Conservation (phyloP, 2,888 invertebrate species). For the Leucozona laternaria region DNA sequence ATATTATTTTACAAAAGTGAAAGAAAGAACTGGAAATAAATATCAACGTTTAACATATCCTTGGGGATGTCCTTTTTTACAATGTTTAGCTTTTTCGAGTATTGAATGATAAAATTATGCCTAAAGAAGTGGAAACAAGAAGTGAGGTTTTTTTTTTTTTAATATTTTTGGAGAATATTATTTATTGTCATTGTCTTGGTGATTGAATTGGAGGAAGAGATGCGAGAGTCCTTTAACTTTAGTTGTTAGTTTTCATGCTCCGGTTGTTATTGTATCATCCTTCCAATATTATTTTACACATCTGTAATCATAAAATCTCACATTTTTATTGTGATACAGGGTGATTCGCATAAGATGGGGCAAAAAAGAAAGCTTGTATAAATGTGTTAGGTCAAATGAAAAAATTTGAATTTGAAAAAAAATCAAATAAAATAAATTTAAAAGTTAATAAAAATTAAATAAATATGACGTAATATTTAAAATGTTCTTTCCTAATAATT, state of each 20-base stretch:
- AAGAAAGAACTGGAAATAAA: conserved; percentile 56
- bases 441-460: too few species aligned
- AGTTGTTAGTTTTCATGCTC: conserved; percentile 12
- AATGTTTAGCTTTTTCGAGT: neutral
- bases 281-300: conserved; percentile 11
- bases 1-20: conserved; percentile 66
- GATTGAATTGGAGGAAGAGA: conserved; percentile 40
- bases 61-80: conserved; percentile 15
- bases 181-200: conserved; percentile 45
- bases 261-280: conserved; percentile 4
- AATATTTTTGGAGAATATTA: conserved; percentile 29
- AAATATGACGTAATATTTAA: too few species aligned
- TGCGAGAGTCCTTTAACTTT: conserved; percentile 23
- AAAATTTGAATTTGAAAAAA: too few species aligned
- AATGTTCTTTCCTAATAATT: too few species aligned
- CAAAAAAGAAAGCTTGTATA: too few species aligned
- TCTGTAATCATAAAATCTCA: conserved; percentile 56
- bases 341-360: too few species aligned
- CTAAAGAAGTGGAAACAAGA: conserved; percentile 54
- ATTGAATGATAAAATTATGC: conserved; percentile 37
- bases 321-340: too few species aligned
- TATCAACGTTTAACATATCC: conserved; percentile 47
- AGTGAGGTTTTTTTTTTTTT: neutral
- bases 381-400: too few species aligned
- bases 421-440: too few species aligned